Percentiles rank a stretch among this genome's conserved stretches.
Evolutionary conservation across 35 echinoderm and acorn worm species (phyloP).

Genomic region (Strongylocentrotus purpuratus): DNA sequence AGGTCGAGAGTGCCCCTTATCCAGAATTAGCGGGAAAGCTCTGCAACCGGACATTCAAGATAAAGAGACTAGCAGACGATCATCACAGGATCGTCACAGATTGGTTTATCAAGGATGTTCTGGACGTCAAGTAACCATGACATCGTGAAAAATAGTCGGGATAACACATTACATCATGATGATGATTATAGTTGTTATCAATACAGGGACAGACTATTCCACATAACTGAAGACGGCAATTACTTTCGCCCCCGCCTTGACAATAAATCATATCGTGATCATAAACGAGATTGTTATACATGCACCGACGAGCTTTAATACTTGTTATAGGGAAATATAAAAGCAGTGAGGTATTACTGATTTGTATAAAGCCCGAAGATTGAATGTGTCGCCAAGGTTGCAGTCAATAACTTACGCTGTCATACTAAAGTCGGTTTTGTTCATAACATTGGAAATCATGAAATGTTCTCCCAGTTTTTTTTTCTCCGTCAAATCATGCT

Average conservation of each 20-base stretch:
- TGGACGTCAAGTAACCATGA: neutral
- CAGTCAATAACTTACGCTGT: neutral
- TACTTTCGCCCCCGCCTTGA: neutral
- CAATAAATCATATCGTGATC: neutral
- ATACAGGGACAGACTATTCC: neutral
- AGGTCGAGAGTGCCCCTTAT: neutral
- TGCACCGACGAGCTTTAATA: neutral
- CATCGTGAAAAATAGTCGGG: neutral
- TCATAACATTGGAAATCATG: too few relatives aligned
- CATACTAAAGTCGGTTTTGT: too few relatives aligned
- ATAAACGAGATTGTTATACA: neutral
- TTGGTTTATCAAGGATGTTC: constrained; percentile 20
- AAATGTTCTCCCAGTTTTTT: too few relatives aligned
- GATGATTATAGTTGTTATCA: neutral
- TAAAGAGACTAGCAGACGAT: neutral
- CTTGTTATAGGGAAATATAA: neutral
- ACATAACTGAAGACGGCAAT: neutral
- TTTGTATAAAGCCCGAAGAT: neutral
- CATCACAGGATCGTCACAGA: constrained; percentile 1
- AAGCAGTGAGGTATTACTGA: neutral
- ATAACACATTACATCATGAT: neutral
- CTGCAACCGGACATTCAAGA: neutral
- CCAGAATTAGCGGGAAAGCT: neutral
- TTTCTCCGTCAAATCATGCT: too few relatives aligned
- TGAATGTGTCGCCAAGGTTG: neutral